phyloP scores from a whole-genome alignment of 2,797 vertebrate species.

The Siniperca undulata region DNA sequence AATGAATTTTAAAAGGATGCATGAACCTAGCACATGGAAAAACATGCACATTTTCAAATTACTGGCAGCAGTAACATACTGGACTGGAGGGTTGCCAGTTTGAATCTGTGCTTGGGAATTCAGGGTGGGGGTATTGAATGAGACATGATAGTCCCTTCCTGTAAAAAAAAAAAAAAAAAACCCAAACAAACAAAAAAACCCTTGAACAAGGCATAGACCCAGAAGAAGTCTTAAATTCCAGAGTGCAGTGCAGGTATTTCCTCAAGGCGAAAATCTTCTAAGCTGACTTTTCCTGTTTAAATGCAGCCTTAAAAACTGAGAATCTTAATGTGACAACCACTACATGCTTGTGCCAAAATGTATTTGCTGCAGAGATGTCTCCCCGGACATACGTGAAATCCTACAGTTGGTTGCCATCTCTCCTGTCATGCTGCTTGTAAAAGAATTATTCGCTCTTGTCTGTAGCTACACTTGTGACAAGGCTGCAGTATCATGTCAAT shows the following conservation, averaged over 20 bases:
- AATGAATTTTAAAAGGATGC: slow-evolving; percentile 20
- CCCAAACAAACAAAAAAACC: slow-evolving; percentile 9
- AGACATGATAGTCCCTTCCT: slow-evolving; percentile 13
- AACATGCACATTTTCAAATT: slow-evolving; percentile 45
- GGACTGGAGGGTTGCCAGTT: slow-evolving; percentile 55
- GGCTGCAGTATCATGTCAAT: slow-evolving; percentile 37
- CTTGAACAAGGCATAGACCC: slow-evolving; percentile 32
- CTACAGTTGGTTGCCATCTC: slow-evolving; percentile 63
- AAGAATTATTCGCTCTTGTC: slow-evolving; percentile 71
- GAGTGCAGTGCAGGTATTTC: slow-evolving; percentile 23
- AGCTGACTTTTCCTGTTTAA: slow-evolving; percentile 26
- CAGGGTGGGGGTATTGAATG: slow-evolving; percentile 1
- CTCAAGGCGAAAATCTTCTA: slow-evolving; percentile 7
- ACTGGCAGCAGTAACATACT: slow-evolving; percentile 28
- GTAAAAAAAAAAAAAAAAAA: slow-evolving; percentile 1
- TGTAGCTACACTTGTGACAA: slow-evolving; percentile 59
- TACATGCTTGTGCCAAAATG: slow-evolving; percentile 61
- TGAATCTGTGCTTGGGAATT: slow-evolving; percentile 31
- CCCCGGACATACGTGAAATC: slow-evolving; percentile 76
- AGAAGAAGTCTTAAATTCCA: slow-evolving; percentile 13
- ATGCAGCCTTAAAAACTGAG: slow-evolving; percentile 17
- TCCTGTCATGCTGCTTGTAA: slow-evolving; percentile 73
- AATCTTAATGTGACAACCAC: slow-evolving; percentile 64
- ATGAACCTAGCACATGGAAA: slow-evolving; percentile 13
- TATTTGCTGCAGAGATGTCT: slow-evolving; percentile 70